Base-by-base conservation (phyloP, 2,888 invertebrate genomes). In the Eueremaeus valkanovi region DNA sequence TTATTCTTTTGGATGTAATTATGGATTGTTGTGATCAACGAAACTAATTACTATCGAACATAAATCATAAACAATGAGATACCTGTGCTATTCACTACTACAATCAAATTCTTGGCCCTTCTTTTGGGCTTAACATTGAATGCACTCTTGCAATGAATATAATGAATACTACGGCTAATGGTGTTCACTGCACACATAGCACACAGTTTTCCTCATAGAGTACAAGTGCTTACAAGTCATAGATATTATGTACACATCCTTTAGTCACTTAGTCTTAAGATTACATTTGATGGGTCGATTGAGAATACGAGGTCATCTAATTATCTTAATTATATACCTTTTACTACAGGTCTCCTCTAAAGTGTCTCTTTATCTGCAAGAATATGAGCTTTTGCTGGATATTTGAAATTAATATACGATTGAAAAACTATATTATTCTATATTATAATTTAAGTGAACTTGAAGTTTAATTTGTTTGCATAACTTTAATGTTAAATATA, bases 51-150 rank as follows among this genome's bases (percentile, higher is more conserved):
- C 42, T 11, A 42, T 42, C 68, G 42, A n/a, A 68, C 68, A 68
- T 68, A 68, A 68, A 68, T 68, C 68, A 68, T 68, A 68, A 68
- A 68, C 42, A 68, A 63, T 63, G 63, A 63, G 63, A 63, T 63
- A 36, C 63, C 63, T 18, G 63, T 31, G 31, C 36, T 33, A 33
- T 33, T n/a, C 8, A 11, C 18, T 3, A 18, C 9, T 18, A 21
- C 51, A 51, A 6, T 24, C 21, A 51, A 27, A 21, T 55, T 45
- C 45, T 45, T 2, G 11, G 3, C 3, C 13, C 18, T 9, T 27
- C 0, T 0, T 51, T 55, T 24, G 27, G 55, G 27, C 55, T 27
- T 27, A 55, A 24, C 55, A 21, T 11, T 21, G 2, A 55, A 27
- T 27, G 11, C 24, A 55, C 29, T 63, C 3, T 31, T 11, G 9